phyloP scores from a whole-genome alignment of 2,113 vertebrate genomes.

The Neotragus moschatus region DNA sequence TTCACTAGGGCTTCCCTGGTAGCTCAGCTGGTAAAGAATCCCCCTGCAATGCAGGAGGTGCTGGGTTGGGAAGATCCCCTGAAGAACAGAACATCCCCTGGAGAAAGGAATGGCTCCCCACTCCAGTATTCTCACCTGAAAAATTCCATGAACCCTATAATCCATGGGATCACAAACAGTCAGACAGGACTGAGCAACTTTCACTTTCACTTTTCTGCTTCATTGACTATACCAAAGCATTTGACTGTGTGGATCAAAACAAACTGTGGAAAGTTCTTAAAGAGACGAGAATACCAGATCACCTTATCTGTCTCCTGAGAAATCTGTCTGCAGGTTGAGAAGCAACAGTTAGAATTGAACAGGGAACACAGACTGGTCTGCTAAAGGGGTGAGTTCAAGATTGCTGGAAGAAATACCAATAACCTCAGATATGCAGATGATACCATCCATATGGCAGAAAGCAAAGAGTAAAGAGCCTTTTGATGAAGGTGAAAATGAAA shows the following conservation, averaged over 20 bases:
- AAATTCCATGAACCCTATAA: not conserved
- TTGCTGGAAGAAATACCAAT: not conserved
- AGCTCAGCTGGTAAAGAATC: not conserved
- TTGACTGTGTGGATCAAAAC: not conserved
- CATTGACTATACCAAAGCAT: not conserved
- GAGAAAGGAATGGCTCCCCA: not conserved
- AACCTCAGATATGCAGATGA: not conserved
- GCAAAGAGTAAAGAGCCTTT: not conserved
- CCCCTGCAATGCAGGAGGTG: not conserved
- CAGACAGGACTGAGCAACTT: not conserved
- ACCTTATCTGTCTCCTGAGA: not conserved
- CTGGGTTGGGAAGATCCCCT: not conserved
- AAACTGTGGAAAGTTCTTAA: not conserved
- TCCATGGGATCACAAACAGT: not conserved
- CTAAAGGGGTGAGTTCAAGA: not conserved
- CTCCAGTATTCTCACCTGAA: not conserved
- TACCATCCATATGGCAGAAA: not conserved
- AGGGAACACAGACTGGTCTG: not conserved
- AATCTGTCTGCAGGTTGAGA: not conserved
- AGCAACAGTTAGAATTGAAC: not conserved
- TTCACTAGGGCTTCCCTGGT: not conserved
- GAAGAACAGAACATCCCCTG: not conserved
- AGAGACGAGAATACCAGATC: not conserved
- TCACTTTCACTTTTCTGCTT: not conserved
- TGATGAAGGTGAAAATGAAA: not conserved